Evolutionary conservation across 2,797 vertebrate species (phyloP).

Genomic region (Allobates femoralis): DNA sequence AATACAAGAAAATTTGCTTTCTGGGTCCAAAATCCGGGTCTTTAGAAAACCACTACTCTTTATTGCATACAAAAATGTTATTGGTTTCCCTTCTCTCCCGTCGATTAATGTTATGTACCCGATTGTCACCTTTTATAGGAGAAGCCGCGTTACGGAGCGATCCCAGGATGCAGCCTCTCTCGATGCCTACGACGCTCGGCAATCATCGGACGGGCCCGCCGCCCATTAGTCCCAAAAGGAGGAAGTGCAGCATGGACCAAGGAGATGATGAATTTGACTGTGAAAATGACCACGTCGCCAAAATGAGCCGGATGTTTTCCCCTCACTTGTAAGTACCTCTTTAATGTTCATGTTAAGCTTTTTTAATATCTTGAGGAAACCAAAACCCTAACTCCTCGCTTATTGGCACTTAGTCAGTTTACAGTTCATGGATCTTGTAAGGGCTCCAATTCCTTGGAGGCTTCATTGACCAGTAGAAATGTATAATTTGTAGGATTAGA

Average conservation of each 20-base stretch:
- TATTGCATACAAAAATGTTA: too few relatives aligned
- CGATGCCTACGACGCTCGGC: constrained; percentile 84
- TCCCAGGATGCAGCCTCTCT: constrained; percentile 91
- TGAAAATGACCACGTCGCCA: constrained; percentile 90
- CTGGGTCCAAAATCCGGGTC: too few relatives aligned
- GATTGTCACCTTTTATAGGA: constrained; percentile 73
- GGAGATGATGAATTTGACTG: constrained; percentile 90
- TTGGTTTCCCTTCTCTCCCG: not conserved
- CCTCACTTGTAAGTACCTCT: constrained; percentile 87
- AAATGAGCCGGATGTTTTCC: constrained; percentile 94
- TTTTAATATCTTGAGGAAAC: not conserved
- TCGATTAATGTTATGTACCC: not conserved
- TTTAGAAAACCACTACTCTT: too few relatives aligned
- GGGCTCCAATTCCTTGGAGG: not conserved
- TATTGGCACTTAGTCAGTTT: not conserved
- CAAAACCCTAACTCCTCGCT: not conserved
- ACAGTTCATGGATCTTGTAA: not conserved
- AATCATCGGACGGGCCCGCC: constrained; percentile 94
- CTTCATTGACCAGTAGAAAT: not conserved
- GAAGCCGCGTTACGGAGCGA: constrained; percentile 94
- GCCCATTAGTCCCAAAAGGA: constrained; percentile 96
- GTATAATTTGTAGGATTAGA: too few relatives aligned
- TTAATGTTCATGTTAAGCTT: not conserved
- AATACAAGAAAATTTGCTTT: not conserved
- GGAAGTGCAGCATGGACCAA: constrained; percentile 90